Conservation (phyloP, 2,888 invertebrate species). For the Dasypolia templi region DNA sequence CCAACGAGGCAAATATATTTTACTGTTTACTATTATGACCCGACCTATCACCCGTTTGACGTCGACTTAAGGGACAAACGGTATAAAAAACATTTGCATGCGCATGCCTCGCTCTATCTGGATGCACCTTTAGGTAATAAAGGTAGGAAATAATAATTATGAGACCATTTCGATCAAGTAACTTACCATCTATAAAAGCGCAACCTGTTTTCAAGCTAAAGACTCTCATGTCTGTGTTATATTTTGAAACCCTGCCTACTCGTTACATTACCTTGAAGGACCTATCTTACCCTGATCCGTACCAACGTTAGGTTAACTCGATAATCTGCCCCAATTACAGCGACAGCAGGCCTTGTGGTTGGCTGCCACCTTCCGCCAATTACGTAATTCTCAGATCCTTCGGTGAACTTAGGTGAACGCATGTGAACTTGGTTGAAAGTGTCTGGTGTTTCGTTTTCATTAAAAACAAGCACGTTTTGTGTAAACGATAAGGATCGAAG, state of each 20-base stretch:
- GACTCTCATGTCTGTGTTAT: neutral
- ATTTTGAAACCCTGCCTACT: neutral
- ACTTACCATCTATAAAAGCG: neutral
- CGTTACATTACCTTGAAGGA: neutral
- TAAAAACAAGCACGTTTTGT: conserved; percentile 2
- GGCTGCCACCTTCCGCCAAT: conserved; percentile 68
- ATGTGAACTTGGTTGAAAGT: conserved; percentile 9
- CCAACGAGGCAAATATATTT: too few relatives aligned
- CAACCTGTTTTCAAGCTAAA: neutral
- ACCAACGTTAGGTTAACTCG: conserved; percentile 49
- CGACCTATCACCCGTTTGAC: too few relatives aligned
- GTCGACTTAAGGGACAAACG: too few relatives aligned
- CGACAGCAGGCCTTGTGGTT: conserved; percentile 62
- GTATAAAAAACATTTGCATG: too few relatives aligned
- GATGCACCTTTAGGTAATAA: too few relatives aligned
- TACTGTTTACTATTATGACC: too few relatives aligned
- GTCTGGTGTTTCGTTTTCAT: conserved; percentile 12
- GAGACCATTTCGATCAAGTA: neutral
- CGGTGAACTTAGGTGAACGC: conserved; percentile 20
- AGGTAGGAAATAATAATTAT: too few relatives aligned
- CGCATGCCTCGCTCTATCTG: too few relatives aligned
- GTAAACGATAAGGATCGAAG: neutral
- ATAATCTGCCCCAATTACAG: conserved; percentile 69
- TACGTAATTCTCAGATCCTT: conserved; percentile 61
- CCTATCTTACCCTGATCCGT: conserved; percentile 14